Evolutionary conservation across 2,888 invertebrate genomes (phyloP), one percentile per base, ranked within the genome.

Genomic region (Theretra japonica): DNA sequence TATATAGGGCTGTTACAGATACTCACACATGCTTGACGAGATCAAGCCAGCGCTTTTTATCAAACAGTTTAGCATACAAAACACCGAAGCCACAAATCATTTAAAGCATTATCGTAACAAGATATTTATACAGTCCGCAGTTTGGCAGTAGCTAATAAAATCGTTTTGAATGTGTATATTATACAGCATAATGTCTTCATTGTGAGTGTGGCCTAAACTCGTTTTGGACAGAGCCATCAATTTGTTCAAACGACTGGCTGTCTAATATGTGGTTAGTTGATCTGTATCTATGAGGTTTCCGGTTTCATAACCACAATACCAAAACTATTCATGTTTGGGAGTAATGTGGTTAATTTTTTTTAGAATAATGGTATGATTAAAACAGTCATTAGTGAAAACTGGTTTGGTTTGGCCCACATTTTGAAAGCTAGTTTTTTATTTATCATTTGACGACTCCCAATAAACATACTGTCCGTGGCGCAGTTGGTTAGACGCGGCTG

Each of bases 181-280:
- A 65, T 65, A 48, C 48, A 6, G 65, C 17, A 65, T 41, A n/a
- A 62, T 65, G 48, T 65, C 65, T 65, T 65, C 41, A 65, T 65
- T 65, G 41, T 60, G 59, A 6, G 28, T 28, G 30, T 60, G 30
- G 15, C 21, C 11, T 21, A 25, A 65, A 65, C 65, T 48, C 17
- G 48, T 65, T 65, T 65, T 23, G 65, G 21, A 21, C 23, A 8
- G 33, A 41, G 23, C 48, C 65, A 65, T 65, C 65, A 65, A 65
- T 65, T 65, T 48, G 48, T 41, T 15, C 41, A 21, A 65, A 41
- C 41, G 62, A 65, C 33, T 65, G 41, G 21, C 41, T 21, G 21
- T 11, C 4, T 62, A 41, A 65, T 41, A 48, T 41, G 48, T 17
- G 15, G 65, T 48, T 65, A 41, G 48, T 48, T 23, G 65, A 65